Conservation (phyloP, 2,888 invertebrate genomes). For the Zootermopsis nevadensis region DNA sequence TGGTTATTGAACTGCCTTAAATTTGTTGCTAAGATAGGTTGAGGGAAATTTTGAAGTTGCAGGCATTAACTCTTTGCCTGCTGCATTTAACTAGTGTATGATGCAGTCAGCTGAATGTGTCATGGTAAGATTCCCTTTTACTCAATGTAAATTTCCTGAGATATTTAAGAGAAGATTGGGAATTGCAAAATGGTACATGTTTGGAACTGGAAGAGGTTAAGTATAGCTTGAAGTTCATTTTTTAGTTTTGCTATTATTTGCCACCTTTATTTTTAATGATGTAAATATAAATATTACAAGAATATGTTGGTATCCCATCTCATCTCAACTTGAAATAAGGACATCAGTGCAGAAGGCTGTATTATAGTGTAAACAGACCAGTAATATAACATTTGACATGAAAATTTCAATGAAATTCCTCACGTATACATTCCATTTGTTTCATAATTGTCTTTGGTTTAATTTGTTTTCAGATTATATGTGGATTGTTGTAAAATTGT, state of each 20-base stretch:
- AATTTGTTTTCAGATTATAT: neutral
- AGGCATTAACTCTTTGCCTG: no score
- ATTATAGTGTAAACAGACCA: neutral
- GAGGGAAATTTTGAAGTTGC: no score
- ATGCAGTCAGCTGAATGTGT: no score
- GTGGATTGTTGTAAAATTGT: neutral
- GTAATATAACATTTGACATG: neutral
- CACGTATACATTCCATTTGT: constrained; percentile 6
- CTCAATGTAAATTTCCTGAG: no score
- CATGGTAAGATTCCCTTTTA: no score
- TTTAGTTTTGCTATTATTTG: neutral
- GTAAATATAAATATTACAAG: neutral
- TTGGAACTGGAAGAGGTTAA: neutral
- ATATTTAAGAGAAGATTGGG: no score
- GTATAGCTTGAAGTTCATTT: neutral
- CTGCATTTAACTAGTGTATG: no score
- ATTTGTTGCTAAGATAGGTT: no score
- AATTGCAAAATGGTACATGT: no score
- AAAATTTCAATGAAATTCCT: neutral
- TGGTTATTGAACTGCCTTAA: no score
- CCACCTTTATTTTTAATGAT: neutral
- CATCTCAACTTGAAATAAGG: no score
- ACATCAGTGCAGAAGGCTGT: neutral
- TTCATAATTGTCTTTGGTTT: neutral
- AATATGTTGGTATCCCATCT: neutral